Percentiles rank a stretch among this genome's conserved stretches.
Conservation (phyloP, 2,797 vertebrate genomes). For the Cynodonichthys magdalenae region DNA sequence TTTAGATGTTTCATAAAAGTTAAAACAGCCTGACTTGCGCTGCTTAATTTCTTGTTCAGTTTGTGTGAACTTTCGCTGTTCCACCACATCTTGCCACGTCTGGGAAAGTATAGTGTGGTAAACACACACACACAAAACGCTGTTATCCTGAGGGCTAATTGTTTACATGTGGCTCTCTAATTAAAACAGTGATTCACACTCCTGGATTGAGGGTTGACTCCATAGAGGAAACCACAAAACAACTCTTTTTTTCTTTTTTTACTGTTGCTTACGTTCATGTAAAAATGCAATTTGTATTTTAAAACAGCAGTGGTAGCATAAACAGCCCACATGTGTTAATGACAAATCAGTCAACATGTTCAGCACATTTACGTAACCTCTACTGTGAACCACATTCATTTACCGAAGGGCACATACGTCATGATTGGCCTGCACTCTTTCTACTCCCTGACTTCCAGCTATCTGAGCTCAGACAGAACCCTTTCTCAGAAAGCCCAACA, state of each 20-base stretch:
- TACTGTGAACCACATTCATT: constrained; percentile 38
- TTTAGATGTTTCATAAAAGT: neutral
- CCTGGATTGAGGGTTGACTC: constrained; percentile 68
- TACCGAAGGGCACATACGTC: constrained; percentile 25
- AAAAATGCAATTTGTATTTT: constrained; percentile 38
- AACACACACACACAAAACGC: constrained; percentile 34
- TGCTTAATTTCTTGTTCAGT: neutral
- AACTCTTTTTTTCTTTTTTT: constrained; percentile 25
- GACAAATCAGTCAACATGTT: constrained; percentile 54
- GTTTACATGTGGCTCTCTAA: constrained; percentile 73
- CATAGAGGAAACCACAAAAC: constrained; percentile 55
- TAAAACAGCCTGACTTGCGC: neutral
- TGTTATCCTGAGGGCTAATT: constrained; percentile 66
- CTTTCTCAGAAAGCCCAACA: constrained; percentile 22
- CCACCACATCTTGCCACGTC: constrained; percentile 17
- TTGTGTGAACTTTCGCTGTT: constrained; percentile 19
- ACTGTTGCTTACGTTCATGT: constrained; percentile 28
- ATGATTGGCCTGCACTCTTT: constrained; percentile 11
- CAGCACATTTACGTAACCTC: constrained; percentile 52
- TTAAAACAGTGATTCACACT: constrained; percentile 78
- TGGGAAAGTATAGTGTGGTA: constrained; percentile 33
- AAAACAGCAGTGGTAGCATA: constrained; percentile 36
- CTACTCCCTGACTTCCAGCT: constrained; percentile 32
- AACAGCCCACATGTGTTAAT: constrained; percentile 46
- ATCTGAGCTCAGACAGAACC: constrained; percentile 7